Evolutionary conservation across 2,888 invertebrate genomes (phyloP).

Genomic region (Caenorhabditis plicata): DNA sequence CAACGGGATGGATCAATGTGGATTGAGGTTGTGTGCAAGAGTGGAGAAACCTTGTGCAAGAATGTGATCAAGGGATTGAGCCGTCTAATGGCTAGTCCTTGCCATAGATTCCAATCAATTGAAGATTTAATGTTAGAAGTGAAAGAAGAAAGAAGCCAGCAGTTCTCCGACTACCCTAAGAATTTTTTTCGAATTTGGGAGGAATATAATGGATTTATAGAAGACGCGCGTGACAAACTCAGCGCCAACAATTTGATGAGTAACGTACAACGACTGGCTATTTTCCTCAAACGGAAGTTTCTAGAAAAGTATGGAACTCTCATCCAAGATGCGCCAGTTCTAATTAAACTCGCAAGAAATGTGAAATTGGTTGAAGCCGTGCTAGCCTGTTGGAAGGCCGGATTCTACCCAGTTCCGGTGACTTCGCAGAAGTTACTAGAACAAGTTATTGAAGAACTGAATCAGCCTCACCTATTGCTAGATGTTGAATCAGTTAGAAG

Average conservation of each 20-base stretch:
- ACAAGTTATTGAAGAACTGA: neutral
- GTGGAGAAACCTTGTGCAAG: neutral
- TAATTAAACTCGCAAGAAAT: constrained; percentile 8
- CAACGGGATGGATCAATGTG: neutral
- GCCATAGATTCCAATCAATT: too few species aligned
- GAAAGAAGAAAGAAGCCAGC: too few species aligned
- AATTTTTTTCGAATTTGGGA: too few species aligned
- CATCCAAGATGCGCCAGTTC: constrained; percentile 5
- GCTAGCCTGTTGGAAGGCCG: constrained; percentile 11
- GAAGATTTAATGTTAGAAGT: too few species aligned
- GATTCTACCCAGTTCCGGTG: constrained; percentile 16
- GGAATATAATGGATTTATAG: too few species aligned
- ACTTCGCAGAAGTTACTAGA: neutral
- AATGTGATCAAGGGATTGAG: neutral
- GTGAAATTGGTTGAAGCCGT: constrained; percentile 3
- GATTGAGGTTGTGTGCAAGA: neutral
- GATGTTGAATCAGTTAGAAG: too few species aligned
- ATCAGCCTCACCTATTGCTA: too few species aligned
- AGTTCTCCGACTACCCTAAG: too few species aligned
- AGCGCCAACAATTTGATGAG: too few species aligned
- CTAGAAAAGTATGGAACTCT: neutral
- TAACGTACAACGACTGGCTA: too few species aligned
- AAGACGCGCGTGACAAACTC: too few species aligned
- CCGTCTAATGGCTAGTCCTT: too few species aligned
- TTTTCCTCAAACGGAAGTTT: neutral